phyloP scores from a whole-genome alignment of 2,888 invertebrate genomes.

The Horisme vitalbata region DNA sequence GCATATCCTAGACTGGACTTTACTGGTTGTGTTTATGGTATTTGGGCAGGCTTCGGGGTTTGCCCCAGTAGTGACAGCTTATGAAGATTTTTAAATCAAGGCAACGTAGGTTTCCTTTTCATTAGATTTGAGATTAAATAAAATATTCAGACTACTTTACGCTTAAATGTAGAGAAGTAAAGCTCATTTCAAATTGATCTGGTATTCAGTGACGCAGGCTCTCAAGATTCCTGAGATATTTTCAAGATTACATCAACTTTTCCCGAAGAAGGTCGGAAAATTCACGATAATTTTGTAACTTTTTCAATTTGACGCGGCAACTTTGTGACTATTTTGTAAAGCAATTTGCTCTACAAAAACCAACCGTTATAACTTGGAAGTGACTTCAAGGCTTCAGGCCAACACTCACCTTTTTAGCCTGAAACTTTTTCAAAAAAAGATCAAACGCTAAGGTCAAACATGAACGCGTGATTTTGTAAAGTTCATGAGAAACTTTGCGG shows the following conservation, averaged over 20 bases:
- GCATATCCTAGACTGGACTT: no score
- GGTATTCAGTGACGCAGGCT: background rate
- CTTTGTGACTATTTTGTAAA: constrained; percentile 34
- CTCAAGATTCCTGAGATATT: constrained; percentile 14
- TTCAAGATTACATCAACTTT: constrained; percentile 34
- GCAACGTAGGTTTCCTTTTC: no score
- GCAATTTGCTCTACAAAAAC: constrained; percentile 28
- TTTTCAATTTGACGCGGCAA: constrained; percentile 36
- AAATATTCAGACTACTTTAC: background rate
- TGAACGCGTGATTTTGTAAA: no score
- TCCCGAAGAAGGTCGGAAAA: constrained; percentile 28
- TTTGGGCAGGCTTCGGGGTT: no score
- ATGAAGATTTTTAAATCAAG: no score
- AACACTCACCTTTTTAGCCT: background rate
- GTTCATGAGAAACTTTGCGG: no score
- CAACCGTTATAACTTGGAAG: constrained; percentile 1
- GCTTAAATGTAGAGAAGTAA: background rate
- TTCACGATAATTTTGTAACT: constrained; percentile 36
- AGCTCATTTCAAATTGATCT: background rate
- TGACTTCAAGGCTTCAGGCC: background rate
- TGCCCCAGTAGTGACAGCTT: no score
- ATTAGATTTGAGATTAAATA: no score
- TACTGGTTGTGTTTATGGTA: no score
- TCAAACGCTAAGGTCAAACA: background rate
- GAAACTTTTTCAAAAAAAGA: background rate